phyloP scores from a whole-genome alignment of 1,140 invertebrate genomes.

The Meloidogyne floridensis region DNA sequence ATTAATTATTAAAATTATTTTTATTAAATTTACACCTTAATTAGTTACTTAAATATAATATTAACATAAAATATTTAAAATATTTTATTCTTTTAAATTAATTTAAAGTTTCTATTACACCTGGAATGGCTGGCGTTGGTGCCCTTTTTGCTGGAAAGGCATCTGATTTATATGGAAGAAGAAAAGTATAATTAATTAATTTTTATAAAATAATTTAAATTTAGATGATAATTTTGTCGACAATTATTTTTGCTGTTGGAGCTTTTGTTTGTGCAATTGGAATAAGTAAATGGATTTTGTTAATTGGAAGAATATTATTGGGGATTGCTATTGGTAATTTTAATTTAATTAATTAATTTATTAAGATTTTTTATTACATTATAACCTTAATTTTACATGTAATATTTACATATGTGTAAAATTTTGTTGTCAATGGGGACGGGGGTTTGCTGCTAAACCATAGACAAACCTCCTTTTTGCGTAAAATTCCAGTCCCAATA shows the following conservation, averaged over 20 bases:
- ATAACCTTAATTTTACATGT: constrained; percentile 52
- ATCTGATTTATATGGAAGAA: constrained; percentile 70
- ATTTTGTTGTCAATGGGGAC: too few species aligned
- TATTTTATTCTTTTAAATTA: not conserved
- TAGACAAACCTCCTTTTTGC: too few species aligned
- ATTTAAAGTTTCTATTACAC: constrained; percentile 53
- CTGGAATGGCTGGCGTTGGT: constrained; percentile 69
- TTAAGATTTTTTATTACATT: constrained; percentile 29
- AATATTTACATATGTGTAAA: too few species aligned
- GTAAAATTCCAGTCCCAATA: too few species aligned
- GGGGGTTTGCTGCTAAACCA: too few species aligned
- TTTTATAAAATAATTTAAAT: constrained; percentile 2
- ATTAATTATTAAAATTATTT: not conserved
- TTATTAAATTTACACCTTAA: too few species aligned
- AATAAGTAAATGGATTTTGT: constrained; percentile 68
- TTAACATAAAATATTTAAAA: not conserved
- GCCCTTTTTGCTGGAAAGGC: constrained; percentile 70
- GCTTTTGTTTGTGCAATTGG: constrained; percentile 71
- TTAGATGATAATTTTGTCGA: constrained; percentile 70
- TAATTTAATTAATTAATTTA: not conserved
- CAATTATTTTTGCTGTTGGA: constrained; percentile 71
- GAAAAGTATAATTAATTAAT: constrained; percentile 55
- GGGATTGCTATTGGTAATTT: constrained; percentile 72
- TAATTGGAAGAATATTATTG: constrained; percentile 71
- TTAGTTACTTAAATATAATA: not conserved